These are phyloP conservation scores for Halichoeres trimaculatus DNA, from an alignment of 2,113 vertebrate species.

Conservation along the genomic window DNA sequence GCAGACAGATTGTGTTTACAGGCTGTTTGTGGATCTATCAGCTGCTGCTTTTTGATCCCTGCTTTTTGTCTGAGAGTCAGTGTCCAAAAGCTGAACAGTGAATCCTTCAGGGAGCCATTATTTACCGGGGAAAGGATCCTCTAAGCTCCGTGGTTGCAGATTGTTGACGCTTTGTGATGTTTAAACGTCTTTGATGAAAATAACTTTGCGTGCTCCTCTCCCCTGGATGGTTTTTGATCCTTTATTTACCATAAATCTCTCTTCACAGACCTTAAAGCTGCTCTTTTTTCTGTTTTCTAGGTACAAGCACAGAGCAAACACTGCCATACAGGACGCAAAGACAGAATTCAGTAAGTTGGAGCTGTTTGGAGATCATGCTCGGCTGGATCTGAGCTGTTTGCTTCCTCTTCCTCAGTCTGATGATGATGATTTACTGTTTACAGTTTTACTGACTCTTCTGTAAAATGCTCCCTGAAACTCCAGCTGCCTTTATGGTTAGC, in stretches of 20 bases:
- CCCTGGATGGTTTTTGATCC: conserved; percentile 3
- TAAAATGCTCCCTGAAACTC: too few species aligned
- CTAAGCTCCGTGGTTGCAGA: background rate
- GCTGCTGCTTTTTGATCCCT: conserved; percentile 20
- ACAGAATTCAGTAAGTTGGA: conserved; percentile 81
- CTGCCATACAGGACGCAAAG: conserved; percentile 77
- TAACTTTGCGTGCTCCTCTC: conserved; percentile 1
- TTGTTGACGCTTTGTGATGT: conserved; percentile 3
- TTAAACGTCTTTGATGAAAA: conserved; percentile 18
- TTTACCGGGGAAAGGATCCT: conserved; percentile 4
- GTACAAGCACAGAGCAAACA: conserved; percentile 77
- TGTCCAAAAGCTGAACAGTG: conserved; percentile 19
- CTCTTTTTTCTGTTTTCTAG: conserved; percentile 59
- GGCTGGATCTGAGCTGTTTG: too few species aligned
- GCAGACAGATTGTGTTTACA: conserved; percentile 26
- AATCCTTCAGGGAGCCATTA: conserved; percentile 20
- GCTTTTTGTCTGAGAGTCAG: conserved; percentile 16
- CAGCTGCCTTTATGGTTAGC: too few species aligned
- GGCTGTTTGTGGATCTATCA: background rate
- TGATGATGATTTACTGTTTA: too few species aligned
- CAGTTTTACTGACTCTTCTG: too few species aligned
- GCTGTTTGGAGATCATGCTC: too few species aligned
- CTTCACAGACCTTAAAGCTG: background rate
- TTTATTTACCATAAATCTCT: conserved; percentile 1
- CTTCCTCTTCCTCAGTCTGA: too few species aligned